Conservation (phyloP, 64 coral and sea anemone species). For the Montipora cactus region DNA sequence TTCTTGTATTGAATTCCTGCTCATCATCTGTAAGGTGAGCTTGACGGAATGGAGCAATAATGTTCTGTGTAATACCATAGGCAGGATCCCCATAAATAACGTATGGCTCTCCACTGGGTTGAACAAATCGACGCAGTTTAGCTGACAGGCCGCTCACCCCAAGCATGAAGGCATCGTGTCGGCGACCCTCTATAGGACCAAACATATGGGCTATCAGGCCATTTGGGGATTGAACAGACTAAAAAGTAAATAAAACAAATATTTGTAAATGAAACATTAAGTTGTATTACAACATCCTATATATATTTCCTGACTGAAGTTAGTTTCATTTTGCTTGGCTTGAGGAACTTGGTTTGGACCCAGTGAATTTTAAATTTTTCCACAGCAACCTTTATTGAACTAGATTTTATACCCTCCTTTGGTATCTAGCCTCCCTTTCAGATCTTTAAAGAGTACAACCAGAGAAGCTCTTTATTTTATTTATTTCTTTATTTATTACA, state of each 20-base stretch:
- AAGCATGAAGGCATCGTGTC: constrained; percentile 20
- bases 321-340: constrained; percentile 20
- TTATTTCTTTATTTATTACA: constrained; percentile 22
- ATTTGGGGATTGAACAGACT: constrained; percentile 69
- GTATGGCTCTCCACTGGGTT: constrained; percentile 30
- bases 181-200: constrained; percentile 21
- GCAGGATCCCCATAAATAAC: too few relatives aligned
- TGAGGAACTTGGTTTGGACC: constrained; percentile 7
- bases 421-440: constrained; percentile 59
- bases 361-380: constrained; percentile 59
- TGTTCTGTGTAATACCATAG: too few relatives aligned
- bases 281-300: constrained; percentile 59
- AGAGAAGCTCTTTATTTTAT: constrained; percentile 37
- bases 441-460: constrained; percentile 71
- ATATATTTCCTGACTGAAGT: constrained; percentile 57
- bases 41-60: too few relatives aligned
- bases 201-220: constrained; percentile 71
- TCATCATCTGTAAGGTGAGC: too few relatives aligned
- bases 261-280: constrained; percentile 42
- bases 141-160: constrained; percentile 47
- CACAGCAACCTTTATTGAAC: constrained; percentile 58
- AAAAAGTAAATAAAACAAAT: constrained; percentile 54
- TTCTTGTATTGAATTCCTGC: constrained; percentile 54
- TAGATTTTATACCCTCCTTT: constrained; percentile 57
- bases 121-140: constrained; percentile 53